Conservation (phyloP, 2,888 invertebrate species). For the Antitype chi region DNA sequence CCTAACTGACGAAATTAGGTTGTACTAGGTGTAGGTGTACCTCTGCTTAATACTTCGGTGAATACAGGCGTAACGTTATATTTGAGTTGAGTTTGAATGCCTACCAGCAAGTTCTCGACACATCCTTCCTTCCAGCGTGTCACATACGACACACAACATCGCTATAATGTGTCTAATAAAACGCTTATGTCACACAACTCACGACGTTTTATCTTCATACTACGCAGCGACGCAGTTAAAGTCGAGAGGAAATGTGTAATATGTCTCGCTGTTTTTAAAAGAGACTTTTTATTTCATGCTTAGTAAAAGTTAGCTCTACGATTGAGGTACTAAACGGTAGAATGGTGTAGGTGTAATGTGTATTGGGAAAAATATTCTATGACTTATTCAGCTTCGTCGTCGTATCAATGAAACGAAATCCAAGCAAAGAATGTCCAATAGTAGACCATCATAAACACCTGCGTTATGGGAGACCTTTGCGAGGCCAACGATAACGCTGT, state of each 20-base stretch:
- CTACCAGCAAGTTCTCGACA: not conserved
- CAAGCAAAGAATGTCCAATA: no score
- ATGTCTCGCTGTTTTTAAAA: not conserved
- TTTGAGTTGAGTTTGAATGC: no score
- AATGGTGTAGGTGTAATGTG: not conserved
- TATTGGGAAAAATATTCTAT: not conserved
- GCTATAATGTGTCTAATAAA: constrained; percentile 32
- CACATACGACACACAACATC: not conserved
- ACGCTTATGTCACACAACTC: constrained; percentile 11
- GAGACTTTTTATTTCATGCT: not conserved
- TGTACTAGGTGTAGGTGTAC: no score
- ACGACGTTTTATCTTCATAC: constrained; percentile 21
- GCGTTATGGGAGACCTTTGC: no score
- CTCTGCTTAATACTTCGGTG: no score
- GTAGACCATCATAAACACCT: no score
- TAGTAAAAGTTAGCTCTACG: not conserved
- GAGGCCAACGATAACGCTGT: no score
- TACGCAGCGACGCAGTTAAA: constrained; percentile 9
- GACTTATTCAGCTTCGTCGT: not conserved
- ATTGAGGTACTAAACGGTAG: not conserved
- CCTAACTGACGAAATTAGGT: no score
- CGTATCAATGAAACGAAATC: no score
- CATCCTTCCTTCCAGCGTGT: not conserved
- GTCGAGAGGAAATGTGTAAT: not conserved
- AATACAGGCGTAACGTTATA: no score